Conservation (phyloP, 2,113 vertebrate genomes). For the Burhinus oedicnemus region DNA sequence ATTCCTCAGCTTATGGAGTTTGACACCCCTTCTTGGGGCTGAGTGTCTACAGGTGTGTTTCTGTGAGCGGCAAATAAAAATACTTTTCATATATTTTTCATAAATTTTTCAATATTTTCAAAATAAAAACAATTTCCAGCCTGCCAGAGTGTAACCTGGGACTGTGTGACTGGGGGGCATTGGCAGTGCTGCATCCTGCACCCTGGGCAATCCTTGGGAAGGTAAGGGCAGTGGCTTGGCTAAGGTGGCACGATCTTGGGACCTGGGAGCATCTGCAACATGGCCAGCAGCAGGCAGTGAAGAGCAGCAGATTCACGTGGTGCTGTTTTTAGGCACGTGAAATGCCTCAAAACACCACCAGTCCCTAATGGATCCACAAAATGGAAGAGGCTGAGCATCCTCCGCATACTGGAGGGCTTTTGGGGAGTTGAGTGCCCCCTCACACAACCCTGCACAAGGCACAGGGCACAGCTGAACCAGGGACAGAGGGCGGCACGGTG, state of each 20-base stretch:
- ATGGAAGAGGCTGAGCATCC: not conserved
- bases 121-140: not conserved
- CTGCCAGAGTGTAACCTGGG: not conserved
- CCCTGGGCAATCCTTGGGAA: not conserved
- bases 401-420: not conserved
- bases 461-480: not conserved
- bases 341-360: not conserved
- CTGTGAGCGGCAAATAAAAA: not conserved
- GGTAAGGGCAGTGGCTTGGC: not conserved
- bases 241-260: not conserved
- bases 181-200: not conserved
- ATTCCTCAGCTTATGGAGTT: not conserved
- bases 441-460: not conserved
- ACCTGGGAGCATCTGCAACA: not conserved
- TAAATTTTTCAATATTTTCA: not conserved
- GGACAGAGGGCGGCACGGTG: fast-evolving
- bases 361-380: not conserved
- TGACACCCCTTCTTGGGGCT: not conserved
- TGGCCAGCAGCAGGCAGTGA: not conserved
- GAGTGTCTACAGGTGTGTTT: not conserved
- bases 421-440: not conserved
- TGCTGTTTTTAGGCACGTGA: not conserved
- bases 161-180: not conserved
- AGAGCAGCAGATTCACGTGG: not conserved
- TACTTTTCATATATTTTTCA: not conserved